Evolutionary conservation across 1,140 invertebrate species (phyloP).

Genomic region (Brachionus koreanus): DNA sequence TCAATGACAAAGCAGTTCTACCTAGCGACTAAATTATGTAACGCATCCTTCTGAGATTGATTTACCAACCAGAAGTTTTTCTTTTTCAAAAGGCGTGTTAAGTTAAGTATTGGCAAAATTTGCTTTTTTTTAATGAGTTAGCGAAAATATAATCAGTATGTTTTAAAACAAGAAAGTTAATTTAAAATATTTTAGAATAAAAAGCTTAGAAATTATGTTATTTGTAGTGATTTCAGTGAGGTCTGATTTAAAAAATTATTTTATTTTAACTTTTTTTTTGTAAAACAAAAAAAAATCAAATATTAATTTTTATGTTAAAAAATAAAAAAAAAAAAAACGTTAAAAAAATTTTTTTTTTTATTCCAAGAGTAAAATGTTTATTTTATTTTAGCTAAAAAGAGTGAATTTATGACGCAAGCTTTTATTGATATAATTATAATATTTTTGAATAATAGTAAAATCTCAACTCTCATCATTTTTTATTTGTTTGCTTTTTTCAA

Average conservation of each 20-base stretch:
- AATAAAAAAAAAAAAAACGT: too few species aligned
- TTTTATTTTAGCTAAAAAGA: neutral
- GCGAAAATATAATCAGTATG: neutral
- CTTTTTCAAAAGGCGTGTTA: neutral
- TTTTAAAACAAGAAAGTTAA: neutral
- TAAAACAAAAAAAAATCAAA: too few species aligned
- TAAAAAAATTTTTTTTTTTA: too few species aligned
- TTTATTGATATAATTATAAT: constrained; percentile 1
- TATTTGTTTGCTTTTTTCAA: too few species aligned
- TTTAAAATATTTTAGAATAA: neutral
- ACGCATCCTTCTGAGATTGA: neutral
- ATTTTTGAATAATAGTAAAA: neutral
- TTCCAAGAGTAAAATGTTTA: neutral
- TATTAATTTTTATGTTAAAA: too few species aligned
- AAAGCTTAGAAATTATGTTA: neutral
- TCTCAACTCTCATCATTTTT: too few species aligned
- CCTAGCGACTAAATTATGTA: neutral
- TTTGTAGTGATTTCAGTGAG: neutral
- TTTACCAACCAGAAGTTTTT: neutral
- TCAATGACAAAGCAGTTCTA: neutral
- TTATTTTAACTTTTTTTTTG: too few species aligned
- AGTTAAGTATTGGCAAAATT: neutral
- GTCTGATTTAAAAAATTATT: too few species aligned
- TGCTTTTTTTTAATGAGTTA: neutral
- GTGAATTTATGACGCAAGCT: neutral